Conservation (phyloP, 2,797 vertebrate species). For the Propithecus deckenii region DNA sequence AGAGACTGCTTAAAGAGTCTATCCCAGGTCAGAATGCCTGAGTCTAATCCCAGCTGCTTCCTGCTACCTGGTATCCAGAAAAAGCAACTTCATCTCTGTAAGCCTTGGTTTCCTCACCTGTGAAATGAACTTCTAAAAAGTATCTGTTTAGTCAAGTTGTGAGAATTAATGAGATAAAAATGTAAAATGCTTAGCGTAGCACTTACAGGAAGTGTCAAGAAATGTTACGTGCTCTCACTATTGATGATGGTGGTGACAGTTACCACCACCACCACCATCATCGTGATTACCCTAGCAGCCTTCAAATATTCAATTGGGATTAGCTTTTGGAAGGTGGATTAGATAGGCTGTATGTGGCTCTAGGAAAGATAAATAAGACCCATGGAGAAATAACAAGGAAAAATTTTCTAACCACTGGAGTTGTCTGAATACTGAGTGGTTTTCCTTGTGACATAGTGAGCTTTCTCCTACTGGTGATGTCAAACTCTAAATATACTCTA, state of each 20-base stretch:
- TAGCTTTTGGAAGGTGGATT: neutral
- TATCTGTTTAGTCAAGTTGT: neutral
- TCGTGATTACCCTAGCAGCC: neutral
- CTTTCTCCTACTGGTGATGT: neutral
- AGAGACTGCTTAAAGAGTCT: neutral
- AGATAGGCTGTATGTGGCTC: neutral
- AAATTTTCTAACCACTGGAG: neutral
- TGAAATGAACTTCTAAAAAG: neutral
- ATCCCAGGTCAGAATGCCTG: rapidly evolving
- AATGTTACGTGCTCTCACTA: too few relatives aligned
- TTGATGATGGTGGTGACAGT: neutral
- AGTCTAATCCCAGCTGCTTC: neutral
- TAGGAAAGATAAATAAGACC: neutral
- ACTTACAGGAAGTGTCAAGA: neutral
- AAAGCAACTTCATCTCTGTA: neutral
- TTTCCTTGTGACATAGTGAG: neutral
- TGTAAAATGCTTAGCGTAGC: neutral
- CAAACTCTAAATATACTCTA: neutral
- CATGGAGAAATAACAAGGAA: neutral
- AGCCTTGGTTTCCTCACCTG: neutral
- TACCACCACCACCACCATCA: neutral
- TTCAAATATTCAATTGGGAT: neutral
- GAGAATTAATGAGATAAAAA: neutral
- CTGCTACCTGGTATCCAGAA: neutral
- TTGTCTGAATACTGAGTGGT: neutral